Conservation (phyloP, 92 coral and sea anemone species). For the Actinostola sp. region DNA sequence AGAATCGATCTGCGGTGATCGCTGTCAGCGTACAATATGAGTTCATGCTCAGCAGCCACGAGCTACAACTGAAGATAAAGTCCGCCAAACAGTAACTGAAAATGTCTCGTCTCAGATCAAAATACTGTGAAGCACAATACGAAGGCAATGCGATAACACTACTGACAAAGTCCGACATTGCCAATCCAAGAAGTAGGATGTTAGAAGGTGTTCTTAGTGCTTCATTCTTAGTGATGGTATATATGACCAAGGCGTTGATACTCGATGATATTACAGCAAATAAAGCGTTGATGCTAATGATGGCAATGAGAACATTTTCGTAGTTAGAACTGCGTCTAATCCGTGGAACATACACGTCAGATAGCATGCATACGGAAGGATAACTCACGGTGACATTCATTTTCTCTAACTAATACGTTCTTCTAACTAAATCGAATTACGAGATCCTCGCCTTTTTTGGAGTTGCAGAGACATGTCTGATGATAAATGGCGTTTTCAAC, state of each 20-base stretch:
- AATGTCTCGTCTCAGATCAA: neutral
- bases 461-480: neutral
- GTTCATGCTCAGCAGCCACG: neutral
- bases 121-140: neutral
- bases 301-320: too few relatives aligned
- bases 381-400: too few relatives aligned
- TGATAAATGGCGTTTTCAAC: constrained; percentile 6
- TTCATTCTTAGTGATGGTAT: neutral
- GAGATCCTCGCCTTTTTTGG: too few relatives aligned
- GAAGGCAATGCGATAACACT: neutral
- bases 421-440: too few relatives aligned
- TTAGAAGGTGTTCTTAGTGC: neutral
- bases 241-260: neutral
- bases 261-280: neutral
- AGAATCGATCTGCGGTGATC: constrained; percentile 17
- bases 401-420: too few relatives aligned
- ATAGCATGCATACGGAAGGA: too few relatives aligned
- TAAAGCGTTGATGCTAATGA: too few relatives aligned
- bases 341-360: too few relatives aligned
- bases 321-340: too few relatives aligned
- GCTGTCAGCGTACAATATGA: neutral
- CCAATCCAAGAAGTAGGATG: neutral
- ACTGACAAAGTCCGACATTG: neutral
- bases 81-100: neutral
- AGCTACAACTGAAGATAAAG: neutral